Percentiles rank a stretch among this genome's conserved stretches.
Conservation (phyloP, 2,797 vertebrate species). For the Lagorchestes hirsutus region DNA sequence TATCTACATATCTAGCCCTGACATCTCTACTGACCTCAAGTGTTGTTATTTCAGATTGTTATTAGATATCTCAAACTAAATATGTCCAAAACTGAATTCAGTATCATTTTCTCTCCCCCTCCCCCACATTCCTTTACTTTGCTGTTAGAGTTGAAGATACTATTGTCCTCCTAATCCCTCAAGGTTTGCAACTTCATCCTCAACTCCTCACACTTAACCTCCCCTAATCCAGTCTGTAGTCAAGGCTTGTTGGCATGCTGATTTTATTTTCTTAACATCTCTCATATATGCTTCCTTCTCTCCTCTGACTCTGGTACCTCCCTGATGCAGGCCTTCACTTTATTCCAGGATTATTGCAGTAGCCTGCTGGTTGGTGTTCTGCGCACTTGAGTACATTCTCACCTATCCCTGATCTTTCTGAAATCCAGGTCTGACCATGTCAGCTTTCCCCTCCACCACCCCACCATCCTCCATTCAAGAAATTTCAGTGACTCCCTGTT, state of each 20-base stretch:
- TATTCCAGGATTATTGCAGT: not conserved
- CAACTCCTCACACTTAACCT: not conserved
- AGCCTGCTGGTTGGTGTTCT: not conserved
- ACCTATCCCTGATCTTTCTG: not conserved
- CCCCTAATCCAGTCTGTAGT: not conserved
- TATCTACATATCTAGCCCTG: not conserved
- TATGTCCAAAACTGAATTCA: not conserved
- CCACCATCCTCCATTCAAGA: not conserved
- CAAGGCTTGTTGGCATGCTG: not conserved
- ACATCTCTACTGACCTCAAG: not conserved
- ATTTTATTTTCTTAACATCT: not conserved
- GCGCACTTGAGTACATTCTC: not conserved
- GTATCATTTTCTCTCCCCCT: not conserved
- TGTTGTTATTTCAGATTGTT: not conserved
- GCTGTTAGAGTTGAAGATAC: not conserved
- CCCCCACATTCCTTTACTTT: not conserved
- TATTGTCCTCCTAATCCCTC: not conserved
- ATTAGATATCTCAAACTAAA: not conserved
- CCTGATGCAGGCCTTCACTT: not conserved
- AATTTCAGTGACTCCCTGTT: not conserved
- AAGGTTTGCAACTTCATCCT: not conserved
- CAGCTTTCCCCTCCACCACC: not conserved
- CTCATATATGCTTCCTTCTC: not conserved
- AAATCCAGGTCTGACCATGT: not conserved
- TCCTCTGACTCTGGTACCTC: not conserved